Evolutionary conservation across 2,797 vertebrate species (phyloP).

Genomic region (Gymnocypris eckloni): DNA sequence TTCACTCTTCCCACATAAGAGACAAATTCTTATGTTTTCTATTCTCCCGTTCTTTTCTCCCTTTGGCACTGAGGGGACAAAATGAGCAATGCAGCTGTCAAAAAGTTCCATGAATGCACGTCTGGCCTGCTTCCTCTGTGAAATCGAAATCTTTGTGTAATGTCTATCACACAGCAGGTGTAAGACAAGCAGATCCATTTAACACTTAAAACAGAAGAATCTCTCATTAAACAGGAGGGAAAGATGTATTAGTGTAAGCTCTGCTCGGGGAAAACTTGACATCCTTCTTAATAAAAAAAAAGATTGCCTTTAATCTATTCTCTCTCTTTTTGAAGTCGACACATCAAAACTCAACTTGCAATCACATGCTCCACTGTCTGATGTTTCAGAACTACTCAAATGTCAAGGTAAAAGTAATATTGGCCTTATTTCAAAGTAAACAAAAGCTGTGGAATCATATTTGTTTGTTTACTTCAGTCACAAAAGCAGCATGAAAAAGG

Average conservation of each 20-base stretch:
- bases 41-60: background rate
- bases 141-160: conserved; percentile 31
- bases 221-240: conserved; percentile 32
- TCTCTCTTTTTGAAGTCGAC: background rate
- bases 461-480: background rate
- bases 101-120: conserved; percentile 3
- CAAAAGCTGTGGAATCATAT: background rate
- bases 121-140: conserved; percentile 18
- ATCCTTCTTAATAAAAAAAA: conserved; percentile 14
- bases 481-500: background rate
- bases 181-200: conserved; percentile 39
- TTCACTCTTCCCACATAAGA: conserved; percentile 9
- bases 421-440: background rate
- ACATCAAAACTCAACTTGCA: background rate
- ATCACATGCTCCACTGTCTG: background rate
- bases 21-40: background rate
- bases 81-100: conserved; percentile 19
- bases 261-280: conserved; percentile 7
- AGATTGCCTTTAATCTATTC: conserved; percentile 16
- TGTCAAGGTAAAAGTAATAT: background rate
- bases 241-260: conserved; percentile 4
- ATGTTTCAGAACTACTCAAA: background rate
- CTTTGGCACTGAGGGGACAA: conserved; percentile 19
- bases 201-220: conserved; percentile 32
- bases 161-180: conserved; percentile 42